A percentile compares a stretch with the other conserved stretches of the same genome.
Evolutionary conservation across 2,113 vertebrate genomes (phyloP).

Genomic region (Mixornis gularis): DNA sequence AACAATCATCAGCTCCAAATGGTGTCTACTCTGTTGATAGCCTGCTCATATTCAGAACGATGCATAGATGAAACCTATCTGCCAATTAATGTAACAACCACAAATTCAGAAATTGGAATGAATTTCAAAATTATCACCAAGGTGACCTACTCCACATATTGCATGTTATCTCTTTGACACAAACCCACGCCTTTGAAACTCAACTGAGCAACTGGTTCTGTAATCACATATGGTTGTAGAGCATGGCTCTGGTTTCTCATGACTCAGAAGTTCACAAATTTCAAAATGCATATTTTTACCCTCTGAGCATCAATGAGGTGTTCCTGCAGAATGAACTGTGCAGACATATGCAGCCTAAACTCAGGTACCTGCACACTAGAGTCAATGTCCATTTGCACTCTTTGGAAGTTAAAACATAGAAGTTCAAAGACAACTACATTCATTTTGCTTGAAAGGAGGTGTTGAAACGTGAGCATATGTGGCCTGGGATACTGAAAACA

Average conservation of each 20-base stretch:
- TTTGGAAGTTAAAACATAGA: not conserved
- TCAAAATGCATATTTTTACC: not conserved
- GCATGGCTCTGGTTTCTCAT: not conserved
- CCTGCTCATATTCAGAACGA: not conserved
- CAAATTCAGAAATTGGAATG: not conserved
- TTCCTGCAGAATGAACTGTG: not conserved
- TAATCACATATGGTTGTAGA: slow-evolving; percentile 33
- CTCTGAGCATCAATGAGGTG: not conserved
- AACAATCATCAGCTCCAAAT: slow-evolving; percentile 2
- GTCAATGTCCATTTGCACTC: not conserved
- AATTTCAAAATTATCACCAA: slow-evolving; percentile 23
- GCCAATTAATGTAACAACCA: not conserved
- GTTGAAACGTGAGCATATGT: not conserved
- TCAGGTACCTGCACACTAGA: not conserved
- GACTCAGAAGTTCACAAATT: not conserved
- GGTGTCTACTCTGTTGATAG: not conserved
- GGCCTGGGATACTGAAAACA: not conserved
- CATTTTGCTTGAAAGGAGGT: not conserved
- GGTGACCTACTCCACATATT: not conserved
- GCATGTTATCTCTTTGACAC: not conserved
- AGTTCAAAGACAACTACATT: not conserved
- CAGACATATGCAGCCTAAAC: not conserved
- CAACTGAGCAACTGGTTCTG: slow-evolving; percentile 34
- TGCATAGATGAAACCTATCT: not conserved
- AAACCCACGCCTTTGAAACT: slow-evolving; percentile 27